phyloP scores from a whole-genome alignment of 2,888 invertebrate genomes.

The Tipula vernalis region DNA sequence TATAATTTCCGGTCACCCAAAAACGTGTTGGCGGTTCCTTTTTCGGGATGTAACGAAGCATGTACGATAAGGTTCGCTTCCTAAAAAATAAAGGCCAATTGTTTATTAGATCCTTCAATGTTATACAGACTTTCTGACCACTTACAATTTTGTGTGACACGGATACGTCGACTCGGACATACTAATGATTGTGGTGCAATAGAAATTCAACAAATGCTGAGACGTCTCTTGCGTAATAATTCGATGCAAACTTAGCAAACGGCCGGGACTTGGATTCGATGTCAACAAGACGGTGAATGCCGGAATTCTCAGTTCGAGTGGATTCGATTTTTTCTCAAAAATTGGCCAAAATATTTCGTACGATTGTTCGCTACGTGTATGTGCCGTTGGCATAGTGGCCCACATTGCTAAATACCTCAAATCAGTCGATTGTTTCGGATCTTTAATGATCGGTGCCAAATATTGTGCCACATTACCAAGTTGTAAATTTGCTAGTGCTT shows the following conservation, averaged over 20 bases:
- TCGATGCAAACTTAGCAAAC: conserved; percentile 54
- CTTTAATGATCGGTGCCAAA: conserved; percentile 39
- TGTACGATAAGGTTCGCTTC: conserved; percentile 49
- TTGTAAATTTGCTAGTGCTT: conserved; percentile 54
- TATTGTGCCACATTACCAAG: conserved; percentile 42
- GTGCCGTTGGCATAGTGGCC: conserved; percentile 42
- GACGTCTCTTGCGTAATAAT: conserved; percentile 49
- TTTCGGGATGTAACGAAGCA: conserved; percentile 47
- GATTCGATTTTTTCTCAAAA: conserved; percentile 50
- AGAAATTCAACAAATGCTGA: conserved; percentile 54
- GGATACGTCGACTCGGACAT: conserved; percentile 52
- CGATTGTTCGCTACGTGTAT: conserved; percentile 40
- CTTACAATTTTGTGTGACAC: conserved; percentile 54
- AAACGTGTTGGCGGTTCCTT: conserved; percentile 42
- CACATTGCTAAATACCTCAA: conserved; percentile 53
- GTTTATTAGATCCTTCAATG: neutral
- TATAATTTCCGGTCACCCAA: conserved; percentile 59
- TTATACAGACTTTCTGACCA: conserved; percentile 8
- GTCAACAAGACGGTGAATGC: conserved; percentile 51
- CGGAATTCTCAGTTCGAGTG: conserved; percentile 51
- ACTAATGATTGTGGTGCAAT: conserved; percentile 56
- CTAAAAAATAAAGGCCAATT: conserved; percentile 31
- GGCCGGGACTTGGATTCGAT: conserved; percentile 49
- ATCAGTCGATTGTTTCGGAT: conserved; percentile 27
- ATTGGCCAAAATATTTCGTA: conserved; percentile 54